Conservation (phyloP, 2,888 invertebrate species). For the Trichogramma evanescens region DNA sequence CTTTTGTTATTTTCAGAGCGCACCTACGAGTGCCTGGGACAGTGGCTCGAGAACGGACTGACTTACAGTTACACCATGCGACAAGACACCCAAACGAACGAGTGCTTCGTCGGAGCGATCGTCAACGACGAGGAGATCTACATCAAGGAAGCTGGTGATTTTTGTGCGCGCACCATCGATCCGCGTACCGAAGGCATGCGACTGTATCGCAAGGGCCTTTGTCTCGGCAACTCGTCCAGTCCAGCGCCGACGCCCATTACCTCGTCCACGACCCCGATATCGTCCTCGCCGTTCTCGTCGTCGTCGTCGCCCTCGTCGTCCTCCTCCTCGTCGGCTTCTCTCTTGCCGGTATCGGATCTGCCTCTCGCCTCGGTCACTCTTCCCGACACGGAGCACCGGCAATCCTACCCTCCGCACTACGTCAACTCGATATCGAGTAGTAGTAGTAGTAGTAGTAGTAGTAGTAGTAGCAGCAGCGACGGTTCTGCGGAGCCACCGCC, state of each 20-base stretch:
- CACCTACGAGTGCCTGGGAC: slow-evolving; percentile 60
- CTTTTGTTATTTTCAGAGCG: slow-evolving; percentile 47
- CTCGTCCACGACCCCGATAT: slow-evolving; percentile 32
- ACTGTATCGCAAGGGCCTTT: slow-evolving; percentile 50
- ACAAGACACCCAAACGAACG: slow-evolving; percentile 55
- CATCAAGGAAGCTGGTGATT: slow-evolving; percentile 62
- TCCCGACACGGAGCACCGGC: too few species aligned
- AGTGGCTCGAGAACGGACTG: slow-evolving; percentile 58
- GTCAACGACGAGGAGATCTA: slow-evolving; percentile 55
- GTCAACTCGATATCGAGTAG: too few species aligned
- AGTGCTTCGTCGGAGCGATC: slow-evolving; percentile 60
- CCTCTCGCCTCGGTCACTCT: too few species aligned
- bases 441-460: too few species aligned
- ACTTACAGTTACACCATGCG: slow-evolving; percentile 61
- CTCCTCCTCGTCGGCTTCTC: too few species aligned
- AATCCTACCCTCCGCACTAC: too few species aligned
- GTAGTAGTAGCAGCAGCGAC: too few species aligned
- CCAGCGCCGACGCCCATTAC: slow-evolving; percentile 44
- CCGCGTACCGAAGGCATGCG: slow-evolving; percentile 58
- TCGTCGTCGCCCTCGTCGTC: slow-evolving; percentile 5
- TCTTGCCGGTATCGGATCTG: too few species aligned
- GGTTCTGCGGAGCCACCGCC: too few species aligned
- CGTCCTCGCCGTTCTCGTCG: slow-evolving; percentile 9
- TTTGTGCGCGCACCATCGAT: slow-evolving; percentile 57
- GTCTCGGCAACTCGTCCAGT: slow-evolving; percentile 44